These are phyloP conservation scores for Cervus canadensis DNA, from an alignment of 2,113 vertebrate genomes.

Conservation along the genomic window DNA sequence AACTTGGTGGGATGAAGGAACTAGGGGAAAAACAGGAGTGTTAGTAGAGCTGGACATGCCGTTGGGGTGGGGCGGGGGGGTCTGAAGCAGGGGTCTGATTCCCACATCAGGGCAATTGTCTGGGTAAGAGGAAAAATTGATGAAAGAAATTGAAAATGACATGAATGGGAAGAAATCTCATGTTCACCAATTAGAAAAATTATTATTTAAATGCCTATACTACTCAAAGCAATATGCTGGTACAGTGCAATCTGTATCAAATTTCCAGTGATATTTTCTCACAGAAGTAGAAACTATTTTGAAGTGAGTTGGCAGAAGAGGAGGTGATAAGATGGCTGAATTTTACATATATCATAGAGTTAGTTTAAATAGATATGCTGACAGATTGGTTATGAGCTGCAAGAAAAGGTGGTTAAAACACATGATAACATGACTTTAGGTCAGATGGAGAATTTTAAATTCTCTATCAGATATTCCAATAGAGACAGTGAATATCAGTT, in stretches of 20 bases:
- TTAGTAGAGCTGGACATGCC: neutral
- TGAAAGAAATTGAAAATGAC: neutral
- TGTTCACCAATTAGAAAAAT: neutral
- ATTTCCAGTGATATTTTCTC: neutral
- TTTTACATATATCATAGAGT: neutral
- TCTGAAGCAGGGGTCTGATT: neutral
- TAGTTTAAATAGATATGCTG: neutral
- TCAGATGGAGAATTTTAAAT: neutral
- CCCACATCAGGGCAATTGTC: neutral
- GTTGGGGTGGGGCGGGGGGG: fast-evolving
- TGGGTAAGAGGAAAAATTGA: neutral
- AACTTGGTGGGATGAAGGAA: neutral
- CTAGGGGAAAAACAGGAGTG: neutral
- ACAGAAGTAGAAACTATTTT: neutral
- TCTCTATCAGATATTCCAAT: neutral
- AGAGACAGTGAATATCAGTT: neutral
- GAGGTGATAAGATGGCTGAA: neutral
- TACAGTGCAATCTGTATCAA: neutral
- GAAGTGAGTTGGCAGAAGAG: neutral
- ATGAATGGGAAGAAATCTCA: neutral
- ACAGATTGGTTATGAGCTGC: neutral
- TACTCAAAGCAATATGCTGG: neutral
- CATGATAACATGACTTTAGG: neutral
- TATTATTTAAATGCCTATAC: neutral
- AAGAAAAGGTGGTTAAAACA: neutral